A percentile compares a stretch with the other conserved stretches of the same genome.
phyloP scores from a whole-genome alignment of 2,888 invertebrate species.

The Hydropsyche betteni region DNA sequence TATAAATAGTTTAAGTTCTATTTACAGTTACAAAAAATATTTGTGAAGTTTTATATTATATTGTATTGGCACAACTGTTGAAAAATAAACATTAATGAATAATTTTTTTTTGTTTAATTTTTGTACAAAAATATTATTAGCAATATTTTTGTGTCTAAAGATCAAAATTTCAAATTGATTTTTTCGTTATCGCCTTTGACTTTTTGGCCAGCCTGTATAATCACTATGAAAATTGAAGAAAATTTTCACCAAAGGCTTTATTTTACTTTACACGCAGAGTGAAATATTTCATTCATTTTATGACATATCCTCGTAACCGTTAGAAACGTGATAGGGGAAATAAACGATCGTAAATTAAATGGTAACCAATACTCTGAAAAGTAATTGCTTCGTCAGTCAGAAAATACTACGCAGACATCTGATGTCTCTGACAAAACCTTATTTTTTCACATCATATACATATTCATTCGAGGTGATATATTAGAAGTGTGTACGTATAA shows the following conservation, averaged over 20 bases:
- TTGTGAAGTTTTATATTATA: neutral
- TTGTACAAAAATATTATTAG: too few species aligned
- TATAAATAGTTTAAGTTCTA: constrained; percentile 7
- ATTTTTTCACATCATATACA: too few species aligned
- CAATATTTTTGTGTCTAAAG: too few species aligned
- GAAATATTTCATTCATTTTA: constrained; percentile 14
- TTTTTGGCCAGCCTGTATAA: too few species aligned
- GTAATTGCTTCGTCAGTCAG: constrained; percentile 2
- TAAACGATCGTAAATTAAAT: constrained; percentile 26
- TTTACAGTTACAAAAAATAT: constrained; percentile 32
- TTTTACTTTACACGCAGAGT: neutral
- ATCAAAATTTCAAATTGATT: too few species aligned
- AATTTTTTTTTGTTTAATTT: too few species aligned
- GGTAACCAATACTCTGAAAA: constrained; percentile 19
- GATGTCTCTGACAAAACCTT: too few species aligned
- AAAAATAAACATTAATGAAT: too few species aligned
- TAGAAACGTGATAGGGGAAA: constrained; percentile 26
- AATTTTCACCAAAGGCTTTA: too few species aligned
- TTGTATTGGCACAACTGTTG: neutral
- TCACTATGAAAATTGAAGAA: too few species aligned
- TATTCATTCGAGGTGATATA: neutral
- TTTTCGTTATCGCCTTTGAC: too few species aligned
- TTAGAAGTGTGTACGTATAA: neutral
- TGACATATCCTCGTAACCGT: constrained; percentile 12
- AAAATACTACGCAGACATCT: neutral